A percentile compares a stretch with the other conserved stretches of the same genome.
These are phyloP conservation scores for Sympetrum striolatum DNA, from an alignment of 2,888 invertebrate species.

Conservation along the genomic window DNA sequence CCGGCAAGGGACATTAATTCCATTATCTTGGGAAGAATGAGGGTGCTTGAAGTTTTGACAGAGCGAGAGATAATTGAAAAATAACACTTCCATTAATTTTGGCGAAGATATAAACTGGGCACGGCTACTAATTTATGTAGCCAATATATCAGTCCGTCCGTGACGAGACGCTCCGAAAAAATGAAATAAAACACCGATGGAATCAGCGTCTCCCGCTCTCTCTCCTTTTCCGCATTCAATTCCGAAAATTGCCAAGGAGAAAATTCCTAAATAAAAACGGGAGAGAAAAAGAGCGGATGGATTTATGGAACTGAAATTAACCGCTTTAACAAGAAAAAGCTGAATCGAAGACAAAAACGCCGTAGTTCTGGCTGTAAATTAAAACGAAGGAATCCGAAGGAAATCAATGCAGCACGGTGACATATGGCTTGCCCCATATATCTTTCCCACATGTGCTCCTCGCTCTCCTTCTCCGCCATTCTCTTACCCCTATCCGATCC, in stretches of 20 bases:
- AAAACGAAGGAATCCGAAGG: slow-evolving; percentile 36
- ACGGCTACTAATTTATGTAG: not conserved
- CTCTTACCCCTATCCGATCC: not conserved
- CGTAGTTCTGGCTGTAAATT: not conserved
- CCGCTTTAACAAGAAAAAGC: slow-evolving; percentile 4
- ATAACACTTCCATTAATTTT: not conserved
- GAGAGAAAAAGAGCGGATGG: not conserved
- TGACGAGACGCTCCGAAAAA: too few species aligned
- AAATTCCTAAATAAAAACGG: not conserved
- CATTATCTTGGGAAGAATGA: not conserved
- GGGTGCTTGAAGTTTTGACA: too few species aligned
- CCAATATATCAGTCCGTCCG: not conserved
- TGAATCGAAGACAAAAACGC: not conserved
- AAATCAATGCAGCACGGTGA: slow-evolving; percentile 30
- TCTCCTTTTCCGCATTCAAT: not conserved
- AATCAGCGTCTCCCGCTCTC: not conserved
- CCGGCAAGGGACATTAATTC: not conserved
- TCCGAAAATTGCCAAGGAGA: not conserved
- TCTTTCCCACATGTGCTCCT: not conserved
- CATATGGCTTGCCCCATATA: slow-evolving; percentile 31
- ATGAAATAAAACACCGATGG: not conserved
- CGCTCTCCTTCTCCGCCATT: not conserved
- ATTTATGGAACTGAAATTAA: slow-evolving; percentile 6
- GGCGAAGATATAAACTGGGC: not conserved
- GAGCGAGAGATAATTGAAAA: too few species aligned